phyloP scores from a whole-genome alignment of 2,113 vertebrate species.

The Phalacrocorax carbo region DNA sequence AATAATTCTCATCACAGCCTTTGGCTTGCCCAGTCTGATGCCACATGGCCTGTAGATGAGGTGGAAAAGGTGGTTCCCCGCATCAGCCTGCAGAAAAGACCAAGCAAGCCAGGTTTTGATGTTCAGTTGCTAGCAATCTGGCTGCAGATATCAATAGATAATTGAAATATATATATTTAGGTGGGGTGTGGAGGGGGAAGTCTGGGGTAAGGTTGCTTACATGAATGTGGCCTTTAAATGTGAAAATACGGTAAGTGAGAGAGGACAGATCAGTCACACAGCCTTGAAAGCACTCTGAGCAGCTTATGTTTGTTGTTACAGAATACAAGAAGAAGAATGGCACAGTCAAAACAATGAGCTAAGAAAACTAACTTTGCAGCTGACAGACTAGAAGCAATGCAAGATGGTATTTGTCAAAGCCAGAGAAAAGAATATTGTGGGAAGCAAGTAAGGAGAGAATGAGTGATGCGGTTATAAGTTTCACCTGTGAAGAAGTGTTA shows the following conservation, averaged over 20 bases:
- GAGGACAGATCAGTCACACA: neutral
- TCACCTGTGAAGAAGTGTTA: neutral
- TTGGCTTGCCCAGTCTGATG: neutral
- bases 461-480: neutral
- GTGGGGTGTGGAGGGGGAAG: neutral
- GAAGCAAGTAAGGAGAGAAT: neutral
- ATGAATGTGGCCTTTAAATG: neutral
- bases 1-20: neutral
- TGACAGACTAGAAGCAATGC: constrained; percentile 21
- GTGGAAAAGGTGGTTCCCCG: neutral
- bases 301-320: constrained; percentile 44
- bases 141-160: neutral
- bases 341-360: constrained; percentile 46
- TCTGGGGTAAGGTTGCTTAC: neutral
- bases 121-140: neutral
- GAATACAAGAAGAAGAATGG: constrained; percentile 1
- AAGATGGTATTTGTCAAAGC: constrained; percentile 46
- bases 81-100: neutral
- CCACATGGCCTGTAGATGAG: neutral
- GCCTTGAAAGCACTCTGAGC: neutral
- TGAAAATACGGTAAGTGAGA: neutral
- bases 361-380: constrained; percentile 35
- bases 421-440: neutral
- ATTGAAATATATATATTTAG: neutral
- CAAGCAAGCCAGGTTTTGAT: neutral